Evolutionary conservation across 2,888 invertebrate species (phyloP).

Genomic region (Boloria euphrosyne): DNA sequence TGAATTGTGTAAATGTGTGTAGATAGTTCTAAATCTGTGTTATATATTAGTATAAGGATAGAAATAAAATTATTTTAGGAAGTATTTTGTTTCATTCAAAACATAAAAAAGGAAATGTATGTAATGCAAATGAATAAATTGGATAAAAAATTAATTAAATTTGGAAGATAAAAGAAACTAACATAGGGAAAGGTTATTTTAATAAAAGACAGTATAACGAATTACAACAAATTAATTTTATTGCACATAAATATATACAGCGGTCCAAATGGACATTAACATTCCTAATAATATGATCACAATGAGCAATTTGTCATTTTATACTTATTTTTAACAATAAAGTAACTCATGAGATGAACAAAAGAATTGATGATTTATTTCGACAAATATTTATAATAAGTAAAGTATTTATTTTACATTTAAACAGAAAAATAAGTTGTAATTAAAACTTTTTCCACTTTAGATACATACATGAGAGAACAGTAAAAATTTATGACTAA

Average conservation of each 20-base stretch:
- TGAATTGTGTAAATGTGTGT: neutral
- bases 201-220: slow-evolving; percentile 6
- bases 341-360: no score
- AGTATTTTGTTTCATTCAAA: neutral
- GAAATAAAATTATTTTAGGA: slow-evolving; percentile 3
- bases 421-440: no score
- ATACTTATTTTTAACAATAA: neutral
- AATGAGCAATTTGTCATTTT: slow-evolving; percentile 34
- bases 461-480: no score
- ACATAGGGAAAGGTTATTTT: no score
- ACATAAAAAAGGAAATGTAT: neutral
- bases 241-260: slow-evolving; percentile 34
- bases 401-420: no score
- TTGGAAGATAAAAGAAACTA: no score
- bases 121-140: neutral
- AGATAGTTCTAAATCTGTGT: neutral
- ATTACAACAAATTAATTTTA: slow-evolving; percentile 32
- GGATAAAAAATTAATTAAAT: no score
- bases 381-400: no score
- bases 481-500: no score
- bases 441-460: no score
- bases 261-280: slow-evolving; percentile 13
- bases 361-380: no score
- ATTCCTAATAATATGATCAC: slow-evolving; percentile 29
- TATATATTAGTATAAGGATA: slow-evolving; percentile 14